These are phyloP conservation scores for Meandrina meandrites DNA, from an alignment of 92 coral and sea anemone genomes.

Conservation along the genomic window DNA sequence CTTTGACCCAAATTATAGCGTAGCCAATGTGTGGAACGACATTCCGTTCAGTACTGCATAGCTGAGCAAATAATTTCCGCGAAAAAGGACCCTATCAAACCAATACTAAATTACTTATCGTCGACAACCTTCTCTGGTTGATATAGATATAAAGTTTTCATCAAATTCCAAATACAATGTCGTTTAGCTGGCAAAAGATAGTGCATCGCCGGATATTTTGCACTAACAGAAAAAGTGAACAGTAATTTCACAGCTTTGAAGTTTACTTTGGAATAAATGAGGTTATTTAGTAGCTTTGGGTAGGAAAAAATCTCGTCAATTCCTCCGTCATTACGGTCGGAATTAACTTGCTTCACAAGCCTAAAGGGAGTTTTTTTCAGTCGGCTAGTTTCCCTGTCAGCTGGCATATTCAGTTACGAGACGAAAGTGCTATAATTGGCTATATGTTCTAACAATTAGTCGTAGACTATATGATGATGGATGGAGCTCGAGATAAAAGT, in stretches of 20 bases:
- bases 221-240: neutral
- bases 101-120: neutral
- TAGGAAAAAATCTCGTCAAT: neutral
- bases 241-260: neutral
- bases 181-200: neutral
- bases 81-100: neutral
- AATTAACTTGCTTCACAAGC: neutral
- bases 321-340: neutral
- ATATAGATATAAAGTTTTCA: neutral
- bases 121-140: neutral
- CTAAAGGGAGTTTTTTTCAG: neutral
- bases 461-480: neutral
- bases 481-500: neutral
- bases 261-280: neutral
- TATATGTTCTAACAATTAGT: conserved; percentile 1
- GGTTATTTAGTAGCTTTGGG: neutral
- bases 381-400: neutral
- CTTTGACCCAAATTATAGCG: neutral
- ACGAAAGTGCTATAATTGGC: conserved; percentile 14
- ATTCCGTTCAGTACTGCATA: neutral
- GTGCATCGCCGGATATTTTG: neutral
- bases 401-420: neutral
- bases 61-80: neutral
- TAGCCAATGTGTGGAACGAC: neutral
- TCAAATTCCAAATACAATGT: neutral